Base-by-base conservation (phyloP, 2,797 vertebrate species). In the Mionectes olivaceus region DNA sequence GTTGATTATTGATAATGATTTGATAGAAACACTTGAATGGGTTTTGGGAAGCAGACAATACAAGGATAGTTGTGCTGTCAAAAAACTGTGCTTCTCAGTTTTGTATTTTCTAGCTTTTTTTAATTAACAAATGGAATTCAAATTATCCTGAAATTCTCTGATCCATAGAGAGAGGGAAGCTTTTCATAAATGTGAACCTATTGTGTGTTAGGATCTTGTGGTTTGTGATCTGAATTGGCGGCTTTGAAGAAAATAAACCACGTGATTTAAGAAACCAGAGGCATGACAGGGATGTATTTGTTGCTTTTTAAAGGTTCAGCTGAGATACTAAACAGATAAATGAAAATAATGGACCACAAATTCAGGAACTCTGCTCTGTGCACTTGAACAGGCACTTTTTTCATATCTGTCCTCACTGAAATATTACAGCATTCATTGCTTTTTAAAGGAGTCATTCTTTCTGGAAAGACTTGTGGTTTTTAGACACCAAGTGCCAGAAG, bases 401-500 rank as follows among this genome's bases (percentile, higher is more conserved):
- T 95, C 73, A 69, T 92, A 87, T 90, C 79, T 44, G 47, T 73
- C 55, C 89, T 82, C 85, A 44, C 6, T 91, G 71, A 69, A 75
- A 65, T 92, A 79, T 94, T 96, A 49, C 67, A 70, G 85, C 89
- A 95, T 97, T 94, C 91, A 74, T 23, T 86, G 76, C 61, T 78
- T 88, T 88, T 89, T 96, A 86, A 97, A 91, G 80, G 85, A 83
- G 67, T 77, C 92, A 89, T 96, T 96, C 92, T 95, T 96, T 90
- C 76, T 90, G 35, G 52, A 83, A 82, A 71, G 69, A 79, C 89
- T 95, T 81, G 87, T 5, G 79, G 63, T 63, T 96, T 94, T 93
- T 65, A 89, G 94, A 75, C 69, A 69, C 61, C 28, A 63, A 69
- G 46, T 95, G 88, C 92, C 86, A 94, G 87, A 76, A 93, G 73